A percentile compares a stretch with the other conserved stretches of the same genome.
Conservation (phyloP, 2,113 vertebrate genomes). For the Sitta europaea region DNA sequence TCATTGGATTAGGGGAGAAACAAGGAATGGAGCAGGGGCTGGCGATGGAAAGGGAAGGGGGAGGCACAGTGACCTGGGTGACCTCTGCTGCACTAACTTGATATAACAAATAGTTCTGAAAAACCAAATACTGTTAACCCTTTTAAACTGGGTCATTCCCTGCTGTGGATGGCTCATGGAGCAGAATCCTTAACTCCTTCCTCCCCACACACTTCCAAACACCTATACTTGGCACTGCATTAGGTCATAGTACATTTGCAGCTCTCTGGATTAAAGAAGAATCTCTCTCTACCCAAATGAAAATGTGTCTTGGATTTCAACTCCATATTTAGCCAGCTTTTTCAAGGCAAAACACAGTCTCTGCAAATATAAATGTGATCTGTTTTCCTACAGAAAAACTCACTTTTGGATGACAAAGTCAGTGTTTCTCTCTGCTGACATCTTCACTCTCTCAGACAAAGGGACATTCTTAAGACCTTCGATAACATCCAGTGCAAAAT, state of each 20-base stretch:
- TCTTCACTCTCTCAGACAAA: not conserved
- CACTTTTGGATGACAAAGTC: not conserved
- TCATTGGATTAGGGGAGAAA: constrained; percentile 71
- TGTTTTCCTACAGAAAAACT: not conserved
- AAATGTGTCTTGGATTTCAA: not conserved
- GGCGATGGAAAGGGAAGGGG: constrained; percentile 8
- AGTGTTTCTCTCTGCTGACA: not conserved
- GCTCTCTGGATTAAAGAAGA: not conserved
- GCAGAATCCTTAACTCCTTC: constrained; percentile 53
- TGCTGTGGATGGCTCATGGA: constrained; percentile 14
- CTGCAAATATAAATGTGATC: not conserved
- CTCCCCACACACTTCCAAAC: not conserved
- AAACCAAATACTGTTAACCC: constrained; percentile 77
- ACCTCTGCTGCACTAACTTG: constrained; percentile 75
- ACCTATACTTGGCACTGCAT: too few species aligned
- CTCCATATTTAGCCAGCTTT: not conserved
- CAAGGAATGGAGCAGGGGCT: constrained; percentile 32
- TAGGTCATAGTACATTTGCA: not conserved
- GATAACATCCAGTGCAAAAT: not conserved
- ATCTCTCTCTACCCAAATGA: not conserved
- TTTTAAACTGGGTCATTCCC: constrained; percentile 70
- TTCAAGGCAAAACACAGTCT: not conserved
- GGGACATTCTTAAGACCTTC: not conserved
- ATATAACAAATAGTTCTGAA: constrained; percentile 76
- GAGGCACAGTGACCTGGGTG: constrained; percentile 47